phyloP scores from a whole-genome alignment of 2,888 invertebrate genomes.

The Tenthredo mesomela region DNA sequence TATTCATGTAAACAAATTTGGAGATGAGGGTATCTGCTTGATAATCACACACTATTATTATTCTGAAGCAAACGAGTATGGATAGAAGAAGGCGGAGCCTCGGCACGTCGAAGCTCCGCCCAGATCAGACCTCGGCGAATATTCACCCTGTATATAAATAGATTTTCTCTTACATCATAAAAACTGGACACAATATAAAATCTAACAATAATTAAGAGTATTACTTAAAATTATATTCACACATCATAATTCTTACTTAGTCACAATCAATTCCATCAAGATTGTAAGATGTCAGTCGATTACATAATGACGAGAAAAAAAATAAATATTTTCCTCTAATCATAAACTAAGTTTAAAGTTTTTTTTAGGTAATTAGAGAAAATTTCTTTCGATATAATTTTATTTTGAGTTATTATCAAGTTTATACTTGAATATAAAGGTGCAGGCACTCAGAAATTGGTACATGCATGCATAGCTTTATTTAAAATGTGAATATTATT shows the following conservation, averaged over 20 bases:
- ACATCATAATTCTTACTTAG: background rate
- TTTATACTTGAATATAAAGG: background rate
- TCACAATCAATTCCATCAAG: background rate
- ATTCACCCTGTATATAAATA: too few species aligned
- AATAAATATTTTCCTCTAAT: background rate
- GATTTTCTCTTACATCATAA: too few species aligned
- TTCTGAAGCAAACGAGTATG: too few species aligned
- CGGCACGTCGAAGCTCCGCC: too few species aligned
- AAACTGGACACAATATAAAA: too few species aligned
- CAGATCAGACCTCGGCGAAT: too few species aligned
- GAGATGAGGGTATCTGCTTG: too few species aligned
- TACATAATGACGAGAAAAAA: background rate
- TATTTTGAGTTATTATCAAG: background rate
- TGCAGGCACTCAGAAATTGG: background rate
- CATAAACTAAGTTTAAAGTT: background rate
- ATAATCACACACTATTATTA: too few species aligned
- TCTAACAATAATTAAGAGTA: background rate
- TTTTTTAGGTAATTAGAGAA: background rate
- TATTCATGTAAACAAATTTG: too few species aligned
- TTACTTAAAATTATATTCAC: background rate
- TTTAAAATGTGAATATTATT: slow-evolving; percentile 61
- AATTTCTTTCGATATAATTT: background rate
- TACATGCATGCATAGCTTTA: background rate
- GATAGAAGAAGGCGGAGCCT: too few species aligned
- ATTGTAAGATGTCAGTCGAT: background rate